Conservation (phyloP, 92 coral and sea anemone species). For the Isaurus tuberculatus region DNA sequence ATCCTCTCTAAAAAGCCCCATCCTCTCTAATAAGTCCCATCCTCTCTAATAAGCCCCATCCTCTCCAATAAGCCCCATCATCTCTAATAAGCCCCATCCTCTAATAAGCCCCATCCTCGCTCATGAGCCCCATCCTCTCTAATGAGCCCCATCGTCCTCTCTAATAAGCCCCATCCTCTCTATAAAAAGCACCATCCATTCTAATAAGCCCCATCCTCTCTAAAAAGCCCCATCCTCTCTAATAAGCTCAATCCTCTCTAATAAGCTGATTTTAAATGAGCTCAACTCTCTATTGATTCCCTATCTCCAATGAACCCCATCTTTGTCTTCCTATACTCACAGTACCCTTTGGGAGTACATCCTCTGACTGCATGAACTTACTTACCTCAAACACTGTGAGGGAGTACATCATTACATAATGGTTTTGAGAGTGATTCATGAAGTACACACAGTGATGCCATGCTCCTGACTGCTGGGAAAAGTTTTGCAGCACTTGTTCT, state of each 20-base stretch:
- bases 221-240: background rate
- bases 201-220: background rate
- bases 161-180: background rate
- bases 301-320: background rate
- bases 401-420: conserved; percentile 93
- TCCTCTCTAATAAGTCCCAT: no score
- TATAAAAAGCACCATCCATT: no score
- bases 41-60: no score
- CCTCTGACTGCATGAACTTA: background rate
- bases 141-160: background rate
- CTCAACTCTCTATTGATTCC: background rate
- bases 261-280: no score
- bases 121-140: no score
- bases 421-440: conserved; percentile 85
- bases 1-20: no score
- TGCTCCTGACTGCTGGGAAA: conserved; percentile 95
- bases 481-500: conserved; percentile 93
- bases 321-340: background rate
- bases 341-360: background rate
- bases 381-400: conserved; percentile 98
- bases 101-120: background rate
- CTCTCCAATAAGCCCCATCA: no score
- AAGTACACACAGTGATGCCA: conserved; percentile 97
- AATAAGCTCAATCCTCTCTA: no score
- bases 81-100: no score